Percentiles rank a stretch among this genome's conserved stretches.
Conservation (phyloP, 1,140 invertebrate species). For the Drosophila kohkoa region DNA sequence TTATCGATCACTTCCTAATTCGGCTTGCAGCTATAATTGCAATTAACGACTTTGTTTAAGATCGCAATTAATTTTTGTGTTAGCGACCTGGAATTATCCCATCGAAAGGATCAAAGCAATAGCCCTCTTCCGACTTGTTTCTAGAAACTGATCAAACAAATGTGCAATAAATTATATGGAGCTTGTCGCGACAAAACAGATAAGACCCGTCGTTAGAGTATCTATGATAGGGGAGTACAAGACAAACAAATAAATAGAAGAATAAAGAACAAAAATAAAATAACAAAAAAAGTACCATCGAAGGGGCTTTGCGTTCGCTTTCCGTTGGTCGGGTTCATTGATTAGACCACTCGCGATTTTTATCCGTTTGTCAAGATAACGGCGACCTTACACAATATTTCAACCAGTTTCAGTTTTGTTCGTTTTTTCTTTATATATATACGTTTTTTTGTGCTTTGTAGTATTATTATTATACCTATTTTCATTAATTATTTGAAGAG, state of each 20-base stretch:
- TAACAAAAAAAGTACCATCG: background rate
- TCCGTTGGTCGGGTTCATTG: slow-evolving; percentile 31
- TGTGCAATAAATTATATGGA: background rate
- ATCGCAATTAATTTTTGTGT: too few relatives aligned
- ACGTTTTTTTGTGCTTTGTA: background rate
- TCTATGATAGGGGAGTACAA: background rate
- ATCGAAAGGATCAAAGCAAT: background rate
- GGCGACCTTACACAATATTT: slow-evolving; percentile 71
- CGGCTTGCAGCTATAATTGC: too few relatives aligned
- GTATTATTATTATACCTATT: slow-evolving; percentile 11
- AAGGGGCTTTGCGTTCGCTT: slow-evolving; percentile 1
- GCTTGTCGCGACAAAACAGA: background rate
- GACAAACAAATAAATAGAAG: background rate
- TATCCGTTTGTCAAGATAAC: slow-evolving; percentile 71
- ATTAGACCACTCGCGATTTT: slow-evolving; percentile 56
- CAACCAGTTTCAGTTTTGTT: slow-evolving; percentile 22
- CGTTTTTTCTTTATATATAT: background rate
- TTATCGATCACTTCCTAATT: too few relatives aligned
- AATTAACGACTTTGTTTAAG: too few relatives aligned
- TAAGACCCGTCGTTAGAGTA: slow-evolving; percentile 22
- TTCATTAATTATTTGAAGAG: slow-evolving; percentile 68
- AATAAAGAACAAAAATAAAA: background rate
- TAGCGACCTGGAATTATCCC: too few relatives aligned
- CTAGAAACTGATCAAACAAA: background rate
- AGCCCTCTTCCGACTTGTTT: background rate